Evolutionary conservation across 2,113 vertebrate genomes (phyloP), one percentile per base, ranked within the genome.

Genomic region (Misgurnus mizolepis): DNA sequence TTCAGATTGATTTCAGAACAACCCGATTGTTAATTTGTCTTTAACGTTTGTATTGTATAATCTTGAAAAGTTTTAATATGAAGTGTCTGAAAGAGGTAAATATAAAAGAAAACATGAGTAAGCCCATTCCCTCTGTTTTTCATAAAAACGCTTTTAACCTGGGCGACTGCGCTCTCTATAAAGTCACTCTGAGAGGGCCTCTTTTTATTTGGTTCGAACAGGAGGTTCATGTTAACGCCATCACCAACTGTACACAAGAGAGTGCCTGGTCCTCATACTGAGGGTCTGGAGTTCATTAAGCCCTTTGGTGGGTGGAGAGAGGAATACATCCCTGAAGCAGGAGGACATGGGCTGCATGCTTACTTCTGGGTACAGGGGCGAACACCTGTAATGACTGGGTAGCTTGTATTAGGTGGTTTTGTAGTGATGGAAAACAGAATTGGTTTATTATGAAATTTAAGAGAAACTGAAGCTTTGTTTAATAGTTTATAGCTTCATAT

Each of bases 151-250:
- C 41, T 10, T 45, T 22, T 78, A 74, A 82, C 43, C 39, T 67
- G 71, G 67, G 66, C 18, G 50, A 70, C 66, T 55, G 69, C n/a
- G 7, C 79, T 85, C 70, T 70, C 79, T 66, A 76, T 81, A 79
- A 85, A 83, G 82, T 45, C 61, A 47, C 66, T 67, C 74, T 39
- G 72, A 67, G 47, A 81, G 70, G 80, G 71, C 74, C 56, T 66
- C 78, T 73, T 85, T 87, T 86, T 83, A 88, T 89, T 90, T 87
- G 87, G 80, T 87, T 78, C 83, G 58, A 83, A 84, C 83, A 87
- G 86, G 83, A 76, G 41, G 70, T 90, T 90, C 89, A 76, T 82
- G 82, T 88, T 84, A 87, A 82, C 69, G 45, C 72, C 82, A 81
- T 76, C 67, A 73, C 53, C 82, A 82, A 83, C 79, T 76, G 85